phyloP scores from a whole-genome alignment of 2,113 vertebrate species.

The Poecilia latipinna region DNA sequence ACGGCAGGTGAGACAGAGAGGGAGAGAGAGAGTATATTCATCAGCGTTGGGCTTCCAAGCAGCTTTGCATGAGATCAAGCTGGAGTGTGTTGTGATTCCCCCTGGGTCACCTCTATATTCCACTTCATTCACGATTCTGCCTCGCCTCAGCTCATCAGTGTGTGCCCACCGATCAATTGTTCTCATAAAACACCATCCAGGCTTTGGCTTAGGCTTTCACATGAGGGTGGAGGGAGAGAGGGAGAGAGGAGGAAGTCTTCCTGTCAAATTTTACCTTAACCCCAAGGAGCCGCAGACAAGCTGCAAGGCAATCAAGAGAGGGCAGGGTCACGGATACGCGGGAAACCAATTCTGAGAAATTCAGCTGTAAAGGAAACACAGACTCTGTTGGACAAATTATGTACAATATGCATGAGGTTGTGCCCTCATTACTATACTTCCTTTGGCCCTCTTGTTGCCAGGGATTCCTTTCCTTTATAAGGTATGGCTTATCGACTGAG shows the following conservation, averaged over 20 bases:
- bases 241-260: background rate
- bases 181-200: constrained; percentile 70
- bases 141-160: constrained; percentile 68
- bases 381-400: constrained; percentile 29
- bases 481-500: constrained; percentile 51
- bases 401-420: constrained; percentile 55
- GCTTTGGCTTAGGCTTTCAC: constrained; percentile 54
- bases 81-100: constrained; percentile 76
- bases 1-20: constrained; percentile 25
- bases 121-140: constrained; percentile 69
- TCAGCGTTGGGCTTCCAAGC: constrained; percentile 62
- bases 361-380: constrained; percentile 31
- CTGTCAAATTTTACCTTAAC: constrained; percentile 61
- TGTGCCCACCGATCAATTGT: constrained; percentile 63
- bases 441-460: constrained; percentile 22
- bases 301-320: constrained; percentile 40
- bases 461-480: constrained; percentile 16
- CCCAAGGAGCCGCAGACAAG: constrained; percentile 36
- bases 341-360: constrained; percentile 31
- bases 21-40: constrained; percentile 67
- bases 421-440: constrained; percentile 62
- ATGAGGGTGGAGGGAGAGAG: background rate
- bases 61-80: constrained; percentile 72
- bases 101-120: constrained; percentile 72
- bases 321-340: constrained; percentile 34